Evolutionary conservation across 2,797 vertebrate species (phyloP), one percentile per base, ranked within the genome.

Genomic region (Lateolabrax maculatus): DNA sequence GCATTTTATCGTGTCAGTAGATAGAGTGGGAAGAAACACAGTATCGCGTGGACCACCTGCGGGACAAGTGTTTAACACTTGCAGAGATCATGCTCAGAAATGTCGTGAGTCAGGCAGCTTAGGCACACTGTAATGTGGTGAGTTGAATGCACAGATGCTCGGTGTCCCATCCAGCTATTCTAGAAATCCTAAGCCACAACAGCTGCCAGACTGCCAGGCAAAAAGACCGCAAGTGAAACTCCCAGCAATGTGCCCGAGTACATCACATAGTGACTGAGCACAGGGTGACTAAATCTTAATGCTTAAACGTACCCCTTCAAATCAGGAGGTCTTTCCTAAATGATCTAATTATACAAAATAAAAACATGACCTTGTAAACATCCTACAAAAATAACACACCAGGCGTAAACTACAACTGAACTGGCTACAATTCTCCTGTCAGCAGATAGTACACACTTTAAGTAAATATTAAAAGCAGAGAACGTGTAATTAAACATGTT

Each of bases 141-240:
- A 80, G 63, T 80, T 77, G 64, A 80, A 71, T 60, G 73, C 84
- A 89, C 81, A 86, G 84, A 83, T 86, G 86, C 71, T 75, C 56
- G 64, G 56, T 76, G 67, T 85, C 81, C 55, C 60, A 74, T 70
- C 57, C 64, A 90, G 83, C 73, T 84, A 83, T 91, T 88, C 82
- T 39, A 87, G 61, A 86, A 86, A 89, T 90, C 75, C 79, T 69
- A 86, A 81, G 36, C 83, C 83, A 69, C 77, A 90, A 87, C 92
- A 94, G 94, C 93, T 94, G 94, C 90, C 80, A 44, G 75, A 46
- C 71, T 84, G 86, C 71, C 74, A 16, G 75, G 63, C 70, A 77
- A 75, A 77, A 39, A 65, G 29, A 53, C 62, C 9, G n/a, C 61
- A 69, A 84, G 71, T 73, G 68, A 84, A 87, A 79, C 23, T 81